Base-by-base conservation (phyloP, 2,797 vertebrate species). In the Pseudocheirus occidentalis region DNA sequence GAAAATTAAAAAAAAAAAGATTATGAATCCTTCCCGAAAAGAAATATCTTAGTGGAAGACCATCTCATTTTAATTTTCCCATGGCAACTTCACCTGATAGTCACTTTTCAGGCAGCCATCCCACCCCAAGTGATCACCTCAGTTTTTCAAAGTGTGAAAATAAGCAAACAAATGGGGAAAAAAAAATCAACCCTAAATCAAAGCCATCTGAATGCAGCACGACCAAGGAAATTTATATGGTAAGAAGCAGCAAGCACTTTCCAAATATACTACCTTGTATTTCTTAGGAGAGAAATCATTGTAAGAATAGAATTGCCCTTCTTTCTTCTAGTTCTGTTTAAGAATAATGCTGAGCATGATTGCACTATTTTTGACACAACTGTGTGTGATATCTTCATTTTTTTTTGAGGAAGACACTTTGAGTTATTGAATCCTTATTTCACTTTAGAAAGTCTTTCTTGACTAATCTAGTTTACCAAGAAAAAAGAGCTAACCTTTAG, bases 381-480 rank as follows among this genome's bases (percentile, higher is more conserved):
- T 5, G 11, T 92, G 93, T 40, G 57, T 5, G 50, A 92, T 89
- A 90, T 93, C 91, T 90, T 96, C 24, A 29, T 46, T 24, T 10
- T 1, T 56, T 81, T 54, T 55, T 93, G 59, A 94, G 73, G 81
- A 93, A 11, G 89, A 92, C 90, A 57, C 90, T 93, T 54, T 95
- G 90, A 96, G 91, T 96, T 90, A 92, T 5, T 95, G 96, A 95
- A 55, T 92, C 62, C 31, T 91, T 90, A 97, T 96, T 97, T 62
- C 58, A 94, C 96, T 93, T 57, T 27, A 91, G 95, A 96, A 95
- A 52, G 0, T 56, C 55, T 96, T 97, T 97, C 94, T 92, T 46
- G 57, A 2, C 40, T 95, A 96, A 98, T 96, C 73, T 91, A 52
- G 5, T 96, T 98, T 97, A 59, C 58, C 57, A 97, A 98, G 96